Evolutionary conservation across 2,888 invertebrate species (phyloP).

Genomic region (Julus scanicus): DNA sequence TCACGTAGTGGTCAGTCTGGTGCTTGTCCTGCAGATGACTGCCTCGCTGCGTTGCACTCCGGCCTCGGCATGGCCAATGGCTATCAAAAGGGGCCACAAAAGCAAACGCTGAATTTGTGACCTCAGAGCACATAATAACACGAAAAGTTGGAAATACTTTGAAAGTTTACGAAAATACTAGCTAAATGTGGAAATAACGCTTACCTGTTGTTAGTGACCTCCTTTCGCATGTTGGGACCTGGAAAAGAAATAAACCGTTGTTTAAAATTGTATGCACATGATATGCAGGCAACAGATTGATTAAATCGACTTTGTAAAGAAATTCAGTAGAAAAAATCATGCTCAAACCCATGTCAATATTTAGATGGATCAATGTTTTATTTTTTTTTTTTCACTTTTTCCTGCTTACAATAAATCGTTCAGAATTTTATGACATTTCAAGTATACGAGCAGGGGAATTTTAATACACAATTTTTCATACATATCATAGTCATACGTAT

Average conservation of each 20-base stretch:
- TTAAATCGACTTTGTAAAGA: too few relatives aligned
- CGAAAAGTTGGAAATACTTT: background rate
- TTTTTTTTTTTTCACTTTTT: too few relatives aligned
- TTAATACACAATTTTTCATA: too few relatives aligned
- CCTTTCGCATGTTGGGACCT: slow-evolving; percentile 18
- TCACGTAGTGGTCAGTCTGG: slow-evolving; percentile 40
- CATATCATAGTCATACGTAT: background rate
- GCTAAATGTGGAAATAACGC: background rate
- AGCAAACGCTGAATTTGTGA: background rate
- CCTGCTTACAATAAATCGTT: too few relatives aligned
- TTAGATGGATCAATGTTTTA: too few relatives aligned
- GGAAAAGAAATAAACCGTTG: background rate
- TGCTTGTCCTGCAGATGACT: slow-evolving; percentile 22
- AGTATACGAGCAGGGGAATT: too few relatives aligned
- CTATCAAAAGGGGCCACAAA: background rate
- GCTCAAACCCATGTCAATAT: too few relatives aligned
- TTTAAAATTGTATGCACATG: too few relatives aligned
- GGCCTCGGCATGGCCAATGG: slow-evolving; percentile 15
- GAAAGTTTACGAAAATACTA: too few relatives aligned
- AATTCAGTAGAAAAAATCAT: too few relatives aligned
- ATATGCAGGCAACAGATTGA: too few relatives aligned
- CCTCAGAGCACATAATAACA: background rate
- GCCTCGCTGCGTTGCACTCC: background rate
- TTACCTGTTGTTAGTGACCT: background rate
- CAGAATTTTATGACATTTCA: too few relatives aligned